Evolutionary conservation across 2,113 vertebrate species (phyloP), one percentile per base, ranked within the genome.

Genomic region (Lepidothrix coronata): DNA sequence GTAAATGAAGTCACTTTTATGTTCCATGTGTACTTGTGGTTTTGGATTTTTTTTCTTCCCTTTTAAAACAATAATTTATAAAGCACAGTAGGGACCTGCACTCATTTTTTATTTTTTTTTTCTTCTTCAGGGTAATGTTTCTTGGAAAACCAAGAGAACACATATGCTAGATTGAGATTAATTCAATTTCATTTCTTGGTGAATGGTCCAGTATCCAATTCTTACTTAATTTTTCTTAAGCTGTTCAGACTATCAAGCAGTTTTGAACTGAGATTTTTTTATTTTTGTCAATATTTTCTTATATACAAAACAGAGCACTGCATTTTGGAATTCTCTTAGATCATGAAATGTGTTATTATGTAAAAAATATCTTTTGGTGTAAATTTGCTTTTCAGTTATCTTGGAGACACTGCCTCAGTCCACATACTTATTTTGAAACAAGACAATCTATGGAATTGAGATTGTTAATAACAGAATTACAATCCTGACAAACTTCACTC

Each of bases 291-390:
- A 4, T 82, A 55, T 72, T 78, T 93, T 66, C 7, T 44, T 14
- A 46, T 20, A 31, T 17, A 68, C 6, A 39, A 23, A 84, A 59
- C 3, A 35, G 4, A 74, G 1, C 0, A 0, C 28, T 37, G 6
- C 9, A 59, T 65, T 88, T 79, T 75, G 18, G 21, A 68, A 84
- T 68, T 75, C 75, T 14, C 18, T 51, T 55, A 46, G 44, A 28
- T 49, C 22, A 1, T 71, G 49, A 82, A 57, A n/a, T 65, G 1
- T 12, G 10, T 1, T 12, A 74, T 62, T 44, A 20, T 83, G 68
- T 49, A 41, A 66, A 4, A 82, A 41, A 5, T 2, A 17, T 35
- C 31, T 63, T 43, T 61, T 55, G 20, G 9, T 39, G 20, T 58
- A 58, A 75, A 67, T 74, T 43, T 81, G 5, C 9, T 68, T 88